Conservation (phyloP, 1,140 invertebrate genomes). For the Pectinophora gossypiella region DNA sequence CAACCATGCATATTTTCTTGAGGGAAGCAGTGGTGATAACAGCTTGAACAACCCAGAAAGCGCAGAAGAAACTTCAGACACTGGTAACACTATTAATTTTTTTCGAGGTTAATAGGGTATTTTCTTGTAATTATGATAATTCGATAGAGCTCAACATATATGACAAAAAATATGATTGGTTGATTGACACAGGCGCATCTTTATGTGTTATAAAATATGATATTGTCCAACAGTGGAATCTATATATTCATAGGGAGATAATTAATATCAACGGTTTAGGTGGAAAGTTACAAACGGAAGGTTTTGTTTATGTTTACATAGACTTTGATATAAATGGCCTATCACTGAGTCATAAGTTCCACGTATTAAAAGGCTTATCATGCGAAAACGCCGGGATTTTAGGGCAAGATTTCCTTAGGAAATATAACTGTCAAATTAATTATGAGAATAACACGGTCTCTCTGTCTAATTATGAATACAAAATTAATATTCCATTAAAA, state of each 20-base stretch:
- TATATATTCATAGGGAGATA: slow-evolving; percentile 15
- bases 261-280: slow-evolving; percentile 23
- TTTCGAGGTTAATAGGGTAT: slow-evolving; percentile 16
- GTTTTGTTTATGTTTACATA: slow-evolving; percentile 22
- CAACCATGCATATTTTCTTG: not conserved
- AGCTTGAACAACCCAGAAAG: not conserved
- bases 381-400: slow-evolving; percentile 18
- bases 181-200: slow-evolving; percentile 21
- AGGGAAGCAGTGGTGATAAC: not conserved
- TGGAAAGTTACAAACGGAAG: slow-evolving; percentile 16
- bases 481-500: slow-evolving; percentile 11
- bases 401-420: slow-evolving; percentile 25
- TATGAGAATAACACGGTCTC: slow-evolving; percentile 12
- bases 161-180: not conserved
- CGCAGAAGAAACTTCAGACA: not conserved
- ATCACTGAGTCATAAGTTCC: slow-evolving; percentile 18
- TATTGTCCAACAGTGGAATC: slow-evolving; percentile 11
- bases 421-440: slow-evolving; percentile 12
- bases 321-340: slow-evolving; percentile 6
- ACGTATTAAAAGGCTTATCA: slow-evolving; percentile 21
- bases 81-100: slow-evolving; percentile 8
- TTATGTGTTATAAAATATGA: slow-evolving; percentile 22
- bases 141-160: not conserved
- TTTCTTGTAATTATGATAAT: not conserved
- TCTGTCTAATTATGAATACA: slow-evolving; percentile 11